A percentile compares a stretch with the other conserved stretches of the same genome.
Conservation (phyloP, 2,113 vertebrate genomes). For the Xiphorhynchus elegans region DNA sequence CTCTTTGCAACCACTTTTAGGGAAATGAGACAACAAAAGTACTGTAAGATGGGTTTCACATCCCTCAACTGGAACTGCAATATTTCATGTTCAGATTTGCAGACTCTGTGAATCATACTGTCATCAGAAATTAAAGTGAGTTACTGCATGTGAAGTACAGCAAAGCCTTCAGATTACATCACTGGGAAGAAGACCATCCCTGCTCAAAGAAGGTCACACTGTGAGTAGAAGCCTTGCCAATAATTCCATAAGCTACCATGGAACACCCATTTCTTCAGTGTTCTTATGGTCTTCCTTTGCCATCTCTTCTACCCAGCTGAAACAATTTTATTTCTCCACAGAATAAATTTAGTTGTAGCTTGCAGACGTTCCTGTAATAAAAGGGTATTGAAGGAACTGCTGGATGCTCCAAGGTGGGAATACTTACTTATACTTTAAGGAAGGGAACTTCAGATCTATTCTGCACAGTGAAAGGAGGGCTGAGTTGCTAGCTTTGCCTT, state of each 20-base stretch:
- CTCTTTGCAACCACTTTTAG: neutral
- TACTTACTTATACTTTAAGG: neutral
- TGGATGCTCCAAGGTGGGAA: neutral
- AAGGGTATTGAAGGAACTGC: neutral
- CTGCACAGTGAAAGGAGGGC: neutral
- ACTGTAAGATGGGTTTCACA: neutral
- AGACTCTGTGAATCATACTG: neutral
- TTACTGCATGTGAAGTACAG: neutral
- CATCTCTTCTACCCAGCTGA: neutral
- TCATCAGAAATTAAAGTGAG: neutral
- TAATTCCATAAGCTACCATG: neutral
- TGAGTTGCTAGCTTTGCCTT: neutral
- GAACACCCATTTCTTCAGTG: neutral
- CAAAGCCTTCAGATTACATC: neutral
- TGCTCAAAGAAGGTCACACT: neutral
- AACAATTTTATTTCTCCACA: neutral
- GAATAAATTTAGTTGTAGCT: neutral
- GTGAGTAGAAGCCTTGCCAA: neutral
- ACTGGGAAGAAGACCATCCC: neutral
- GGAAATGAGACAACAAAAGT: neutral
- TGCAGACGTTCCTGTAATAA: neutral
- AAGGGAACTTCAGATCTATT: neutral
- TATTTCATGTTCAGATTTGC: neutral
- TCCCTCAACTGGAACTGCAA: neutral
- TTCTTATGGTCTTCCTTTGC: neutral